Evolutionary conservation across 1,140 invertebrate genomes (phyloP), one percentile per base, ranked within the genome.

Genomic region (Microplitis demolitor): DNA sequence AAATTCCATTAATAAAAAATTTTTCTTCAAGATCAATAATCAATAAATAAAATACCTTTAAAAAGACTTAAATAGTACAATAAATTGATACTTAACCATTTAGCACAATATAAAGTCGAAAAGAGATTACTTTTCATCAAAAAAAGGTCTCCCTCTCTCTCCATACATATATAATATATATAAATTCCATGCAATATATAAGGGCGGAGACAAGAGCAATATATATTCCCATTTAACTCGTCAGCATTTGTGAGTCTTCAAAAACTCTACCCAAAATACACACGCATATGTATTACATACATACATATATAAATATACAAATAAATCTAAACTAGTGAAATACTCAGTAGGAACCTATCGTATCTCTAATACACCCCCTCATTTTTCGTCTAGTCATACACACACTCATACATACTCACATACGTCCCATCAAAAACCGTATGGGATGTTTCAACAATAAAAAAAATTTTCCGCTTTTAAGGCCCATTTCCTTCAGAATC

Each of bases 401-500:
- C 24, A 31, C 24, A 24, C 24, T n/a, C 53, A 24, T 54, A 2
- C 5, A 58, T 31, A 31, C 24, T 9, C 24, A 24, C 24, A 24
- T 24, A 24, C 24, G 9, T 58, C 14, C 56, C 56, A 16, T 5
- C 13, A 54, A 5, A n/a, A 16, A 58, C 16, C 56, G 56, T 58
- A 24, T 58, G 56, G 14, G 56, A 58, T 58, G 9, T 31, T 31
- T 58, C 14, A 31, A 58, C 56, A 58, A 58, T 24, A 9, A 31
- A 5, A 9, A 9, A 58, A 58, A 34, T 58, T 58, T 58, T 58
- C 56, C 14, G 56, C 56, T 16, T 58, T 58, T 58, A 58, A 24
- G 56, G 24, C 56, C 56, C 56, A 24, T 58, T 58, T 58, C 56
- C 56, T 58, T 58, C 56, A 58, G 56, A 58, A 31, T 58, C 16